Base-by-base conservation (phyloP, 2,888 invertebrate genomes). In the Choristoneura rosaceana region DNA sequence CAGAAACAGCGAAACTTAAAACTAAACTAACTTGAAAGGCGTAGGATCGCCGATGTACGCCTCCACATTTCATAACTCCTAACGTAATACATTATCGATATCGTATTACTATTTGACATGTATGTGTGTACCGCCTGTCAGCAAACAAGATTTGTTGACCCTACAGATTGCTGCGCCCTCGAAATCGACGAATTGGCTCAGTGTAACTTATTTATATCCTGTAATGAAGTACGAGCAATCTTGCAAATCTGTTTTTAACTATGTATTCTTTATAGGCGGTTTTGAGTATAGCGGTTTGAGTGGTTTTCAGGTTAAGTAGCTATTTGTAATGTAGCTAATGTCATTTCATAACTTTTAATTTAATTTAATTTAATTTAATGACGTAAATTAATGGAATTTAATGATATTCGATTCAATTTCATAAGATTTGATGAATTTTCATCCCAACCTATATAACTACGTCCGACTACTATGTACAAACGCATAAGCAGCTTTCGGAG, bases 101-200 rank as follows among this genome's bases (percentile, higher is more conserved):
- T 59, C 34, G 59, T n/a, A 34, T 59, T 59, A 17, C 59, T 38
- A 38, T 59, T 59, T 59, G 34, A 38, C 59, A 17, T 60, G 61
- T 38, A 5, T 17, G 41, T 38, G 60, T 60, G 41, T 43, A 38
- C 41, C 7, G 61, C 12, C 61, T 1, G 47, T 17, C 62, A 8
- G 62, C 45, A 62, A 62, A 62, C 62, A 62, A 43, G 45, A 45
- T 45, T 14, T 62, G 62, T 62, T 62, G 62, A 62, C 62, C 34
- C 34, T 34, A 34, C 43, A 33, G 25, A 62, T 45, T 62, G 62
- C 43, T n/a, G 50, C 55, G 43, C n/a, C 62, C 62, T 45, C n/a
- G 43, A 25, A 62, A 45, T n/a, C 25, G 45, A n/a, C 14, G 62
- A 62, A 62, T 62, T 33, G 45, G 33, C 25, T 62, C 52, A 14